These are phyloP conservation scores for Pollenia labialis DNA, from an alignment of 2,888 invertebrate species.

Conservation along the genomic window DNA sequence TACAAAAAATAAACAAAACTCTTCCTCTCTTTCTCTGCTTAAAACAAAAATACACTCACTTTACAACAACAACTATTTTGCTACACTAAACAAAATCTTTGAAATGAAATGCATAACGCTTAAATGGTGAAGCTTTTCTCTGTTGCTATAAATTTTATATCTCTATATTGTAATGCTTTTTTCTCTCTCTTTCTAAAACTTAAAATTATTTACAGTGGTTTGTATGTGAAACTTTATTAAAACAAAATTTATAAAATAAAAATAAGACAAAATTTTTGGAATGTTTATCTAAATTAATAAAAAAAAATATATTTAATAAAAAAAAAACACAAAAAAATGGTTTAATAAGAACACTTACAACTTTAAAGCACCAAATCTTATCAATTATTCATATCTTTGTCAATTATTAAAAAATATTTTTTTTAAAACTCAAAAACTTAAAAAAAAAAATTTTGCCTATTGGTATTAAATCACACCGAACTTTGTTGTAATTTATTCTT, in stretches of 20 bases:
- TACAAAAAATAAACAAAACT: slow-evolving; percentile 14
- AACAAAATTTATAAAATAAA: no score
- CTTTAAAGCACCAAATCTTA: slow-evolving; percentile 37
- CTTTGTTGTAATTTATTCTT: slow-evolving; percentile 33
- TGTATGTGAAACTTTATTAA: slow-evolving; percentile 42
- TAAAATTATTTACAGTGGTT: slow-evolving; percentile 53
- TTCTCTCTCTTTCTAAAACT: slow-evolving; percentile 5
- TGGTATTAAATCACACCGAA: slow-evolving; percentile 60
- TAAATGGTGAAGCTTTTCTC: slow-evolving; percentile 42
- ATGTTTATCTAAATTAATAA: slow-evolving; percentile 38
- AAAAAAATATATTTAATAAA: background rate
- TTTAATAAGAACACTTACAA: slow-evolving; percentile 12
- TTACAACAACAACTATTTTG: background rate
- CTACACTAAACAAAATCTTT: slow-evolving; percentile 28
- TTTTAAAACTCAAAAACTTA: slow-evolving; percentile 14
- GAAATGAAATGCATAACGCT: background rate
- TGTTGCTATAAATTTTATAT: slow-evolving; percentile 7
- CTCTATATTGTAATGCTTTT: slow-evolving; percentile 55
- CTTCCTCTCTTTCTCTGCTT: background rate
- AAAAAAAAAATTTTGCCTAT: slow-evolving; percentile 17
- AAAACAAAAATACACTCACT: slow-evolving; percentile 8
- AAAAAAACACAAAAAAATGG: background rate
- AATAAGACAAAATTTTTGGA: slow-evolving; percentile 18
- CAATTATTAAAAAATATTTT: slow-evolving; percentile 44
- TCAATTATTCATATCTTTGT: background rate